Conservation (phyloP, 2,888 invertebrate genomes). For the Pollenia angustigena region DNA sequence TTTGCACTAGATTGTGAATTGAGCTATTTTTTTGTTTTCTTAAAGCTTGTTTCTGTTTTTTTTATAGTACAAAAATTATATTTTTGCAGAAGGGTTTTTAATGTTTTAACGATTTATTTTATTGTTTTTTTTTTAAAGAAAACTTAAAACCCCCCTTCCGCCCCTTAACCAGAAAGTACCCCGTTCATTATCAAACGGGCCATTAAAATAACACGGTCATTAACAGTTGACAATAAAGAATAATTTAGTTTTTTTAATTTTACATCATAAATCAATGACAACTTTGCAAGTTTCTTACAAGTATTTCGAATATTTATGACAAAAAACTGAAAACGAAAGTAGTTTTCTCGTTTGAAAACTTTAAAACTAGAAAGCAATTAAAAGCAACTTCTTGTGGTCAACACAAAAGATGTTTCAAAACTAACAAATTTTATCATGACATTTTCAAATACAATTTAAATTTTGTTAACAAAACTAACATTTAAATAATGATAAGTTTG, state of each 20-base stretch:
- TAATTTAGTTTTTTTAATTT: constrained; percentile 6
- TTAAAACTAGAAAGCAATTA: constrained; percentile 55
- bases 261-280: constrained; percentile 66
- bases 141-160: neutral
- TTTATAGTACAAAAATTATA: too few species aligned
- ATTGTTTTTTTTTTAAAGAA: neutral
- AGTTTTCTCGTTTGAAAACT: constrained; percentile 2
- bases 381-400: constrained; percentile 70
- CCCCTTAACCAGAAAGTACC: neutral
- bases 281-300: constrained; percentile 11
- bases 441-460: constrained; percentile 39
- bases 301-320: constrained; percentile 17
- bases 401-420: constrained; percentile 15
- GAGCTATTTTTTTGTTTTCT: too few species aligned
- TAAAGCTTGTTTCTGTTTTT: too few species aligned
- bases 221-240: constrained; percentile 39
- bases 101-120: too few species aligned
- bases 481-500: constrained; percentile 42
- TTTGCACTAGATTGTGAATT: too few species aligned
- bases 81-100: too few species aligned
- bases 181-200: neutral
- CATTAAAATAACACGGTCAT: constrained; percentile 32
- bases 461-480: constrained; percentile 19
- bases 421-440: constrained; percentile 15
- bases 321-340: constrained; percentile 45